Percentiles rank a stretch among this genome's conserved stretches.
Evolutionary conservation across 2,113 vertebrate species (phyloP).

Genomic region (Ahaetulla prasina): DNA sequence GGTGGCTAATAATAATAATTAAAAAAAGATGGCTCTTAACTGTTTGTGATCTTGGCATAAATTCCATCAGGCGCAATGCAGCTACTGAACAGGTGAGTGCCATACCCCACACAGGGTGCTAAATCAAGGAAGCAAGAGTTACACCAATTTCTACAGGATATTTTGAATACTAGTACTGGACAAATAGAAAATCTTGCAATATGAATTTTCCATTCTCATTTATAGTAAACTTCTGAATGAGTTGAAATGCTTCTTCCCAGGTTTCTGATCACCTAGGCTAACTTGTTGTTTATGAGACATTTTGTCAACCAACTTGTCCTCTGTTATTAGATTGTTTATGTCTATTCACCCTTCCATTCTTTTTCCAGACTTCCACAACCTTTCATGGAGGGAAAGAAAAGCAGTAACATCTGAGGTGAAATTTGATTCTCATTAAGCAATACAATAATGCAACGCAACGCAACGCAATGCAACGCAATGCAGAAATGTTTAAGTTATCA

Average conservation of each 20-base stretch:
- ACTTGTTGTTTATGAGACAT: too few relatives aligned
- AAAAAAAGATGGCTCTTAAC: neutral
- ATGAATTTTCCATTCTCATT: too few relatives aligned
- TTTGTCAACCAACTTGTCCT: too few relatives aligned
- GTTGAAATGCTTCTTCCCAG: too few relatives aligned
- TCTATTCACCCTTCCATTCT: neutral
- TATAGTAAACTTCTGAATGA: too few relatives aligned
- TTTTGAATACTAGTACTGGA: too few relatives aligned
- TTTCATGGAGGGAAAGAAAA: neutral
- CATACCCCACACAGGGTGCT: too few relatives aligned
- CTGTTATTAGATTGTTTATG: neutral
- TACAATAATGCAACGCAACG: neutral
- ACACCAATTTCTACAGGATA: too few relatives aligned
- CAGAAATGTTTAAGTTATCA: neutral
- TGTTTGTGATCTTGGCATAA: neutral
- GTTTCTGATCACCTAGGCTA: too few relatives aligned
- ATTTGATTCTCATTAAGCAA: neutral
- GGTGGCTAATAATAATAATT: too few relatives aligned
- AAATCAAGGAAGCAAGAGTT: too few relatives aligned
- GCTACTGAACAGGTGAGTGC: neutral
- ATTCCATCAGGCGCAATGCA: neutral
- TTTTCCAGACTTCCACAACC: neutral
- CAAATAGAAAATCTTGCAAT: too few relatives aligned
- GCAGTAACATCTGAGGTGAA: neutral
- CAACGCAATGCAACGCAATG: neutral